Percentiles rank a stretch among this genome's conserved stretches.
Conservation (phyloP, 2,888 invertebrate genomes). For the Drosophila mercatorum region DNA sequence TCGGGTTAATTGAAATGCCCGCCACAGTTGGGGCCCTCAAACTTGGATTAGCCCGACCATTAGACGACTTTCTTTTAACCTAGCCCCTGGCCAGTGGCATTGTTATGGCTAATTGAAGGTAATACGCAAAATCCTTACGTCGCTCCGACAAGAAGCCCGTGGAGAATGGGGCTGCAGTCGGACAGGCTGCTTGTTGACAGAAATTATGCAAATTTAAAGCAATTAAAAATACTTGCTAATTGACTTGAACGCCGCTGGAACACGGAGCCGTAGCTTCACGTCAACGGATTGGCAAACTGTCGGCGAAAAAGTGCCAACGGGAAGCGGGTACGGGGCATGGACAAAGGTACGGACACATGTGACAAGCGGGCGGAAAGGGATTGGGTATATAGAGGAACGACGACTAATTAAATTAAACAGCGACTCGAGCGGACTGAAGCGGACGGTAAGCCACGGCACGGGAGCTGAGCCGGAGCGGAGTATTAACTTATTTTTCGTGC, state of each 20-base stretch:
- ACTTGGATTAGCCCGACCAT: conserved; percentile 62
- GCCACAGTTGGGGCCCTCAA: conserved; percentile 51
- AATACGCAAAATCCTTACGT: conserved; percentile 62
- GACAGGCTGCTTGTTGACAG: conserved; percentile 65
- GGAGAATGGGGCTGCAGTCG: background rate
- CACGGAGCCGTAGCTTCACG: conserved; percentile 35
- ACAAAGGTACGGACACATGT: conserved; percentile 26
- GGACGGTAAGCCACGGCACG: conserved; percentile 48
- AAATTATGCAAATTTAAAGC: conserved; percentile 79
- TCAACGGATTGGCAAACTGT: conserved; percentile 52
- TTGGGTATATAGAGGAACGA: conserved; percentile 35
- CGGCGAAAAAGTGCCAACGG: conserved; percentile 24
- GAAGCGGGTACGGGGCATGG: conserved; percentile 17
- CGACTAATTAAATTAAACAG: conserved; percentile 75
- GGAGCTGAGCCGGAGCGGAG: conserved; percentile 45
- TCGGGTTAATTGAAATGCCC: conserved; percentile 76
- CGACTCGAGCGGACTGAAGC: conserved; percentile 67
- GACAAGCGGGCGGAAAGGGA: conserved; percentile 22
- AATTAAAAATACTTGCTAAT: conserved; percentile 79
- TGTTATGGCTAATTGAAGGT: conserved; percentile 67
- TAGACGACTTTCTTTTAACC: conserved; percentile 45
- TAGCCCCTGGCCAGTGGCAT: conserved; percentile 24
- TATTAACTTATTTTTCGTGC: conserved; percentile 79
- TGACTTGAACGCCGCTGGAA: conserved; percentile 67
- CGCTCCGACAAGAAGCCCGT: conserved; percentile 4